These are phyloP conservation scores for Drosophila micromelanica DNA, from an alignment of 1,140 invertebrate species.

Conservation along the genomic window DNA sequence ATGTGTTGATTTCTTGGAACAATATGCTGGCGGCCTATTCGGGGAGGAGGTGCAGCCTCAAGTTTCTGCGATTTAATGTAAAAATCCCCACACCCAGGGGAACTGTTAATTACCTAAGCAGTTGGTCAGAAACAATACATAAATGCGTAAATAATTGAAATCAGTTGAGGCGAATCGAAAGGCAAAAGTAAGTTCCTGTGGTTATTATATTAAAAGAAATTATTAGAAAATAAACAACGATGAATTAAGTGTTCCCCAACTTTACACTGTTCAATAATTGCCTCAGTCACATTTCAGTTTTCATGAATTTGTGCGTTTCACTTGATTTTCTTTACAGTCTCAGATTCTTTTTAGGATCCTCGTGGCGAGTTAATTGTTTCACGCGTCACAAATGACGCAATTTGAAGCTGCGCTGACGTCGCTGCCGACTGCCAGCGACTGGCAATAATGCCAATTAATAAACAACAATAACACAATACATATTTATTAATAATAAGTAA, in stretches of 20 bases:
- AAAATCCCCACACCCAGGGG: neutral
- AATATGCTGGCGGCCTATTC: slow-evolving; percentile 1
- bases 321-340: slow-evolving; percentile 9
- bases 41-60: neutral
- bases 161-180: too few species aligned
- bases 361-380: slow-evolving; percentile 38
- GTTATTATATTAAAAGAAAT: too few species aligned
- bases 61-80: neutral
- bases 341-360: slow-evolving; percentile 9
- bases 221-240: too few species aligned
- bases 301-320: slow-evolving; percentile 15
- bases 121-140: neutral
- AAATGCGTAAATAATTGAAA: neutral
- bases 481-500: slow-evolving; percentile 79
- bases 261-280: neutral
- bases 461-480: slow-evolving; percentile 68
- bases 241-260: too few species aligned
- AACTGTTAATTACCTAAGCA: neutral
- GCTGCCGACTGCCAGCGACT: slow-evolving; percentile 8
- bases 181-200: too few species aligned
- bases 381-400: slow-evolving; percentile 74
- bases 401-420: slow-evolving; percentile 35
- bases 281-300: slow-evolving; percentile 20
- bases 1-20: slow-evolving; percentile 60
- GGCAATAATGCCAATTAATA: slow-evolving; percentile 77